Evolutionary conservation across 2,113 vertebrate genomes (phyloP).

Genomic region (Ceratotherium simum): DNA sequence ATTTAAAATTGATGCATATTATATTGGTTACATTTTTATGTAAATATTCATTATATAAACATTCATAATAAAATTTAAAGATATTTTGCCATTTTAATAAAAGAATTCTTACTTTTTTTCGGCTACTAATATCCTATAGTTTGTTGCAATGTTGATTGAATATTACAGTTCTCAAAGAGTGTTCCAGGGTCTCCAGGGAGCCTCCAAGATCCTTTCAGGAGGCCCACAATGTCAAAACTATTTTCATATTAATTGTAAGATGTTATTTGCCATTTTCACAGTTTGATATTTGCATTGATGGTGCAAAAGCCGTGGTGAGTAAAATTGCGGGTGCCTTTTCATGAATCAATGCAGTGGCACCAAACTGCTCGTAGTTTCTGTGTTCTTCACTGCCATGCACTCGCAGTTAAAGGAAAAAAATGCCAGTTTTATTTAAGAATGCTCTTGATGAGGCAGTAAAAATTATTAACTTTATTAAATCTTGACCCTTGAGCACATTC

Average conservation of each 20-base stretch:
- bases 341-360: not conserved
- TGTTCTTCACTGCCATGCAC: not conserved
- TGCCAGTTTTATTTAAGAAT: not conserved
- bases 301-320: not conserved
- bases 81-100: not conserved
- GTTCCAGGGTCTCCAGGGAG: not conserved
- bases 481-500: not conserved
- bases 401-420: not conserved
- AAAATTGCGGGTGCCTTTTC: not conserved
- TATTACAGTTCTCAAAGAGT: not conserved
- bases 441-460: not conserved
- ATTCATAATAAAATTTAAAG: not conserved
- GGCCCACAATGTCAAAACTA: not conserved
- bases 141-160: constrained; percentile 41
- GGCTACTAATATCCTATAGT: constrained; percentile 33
- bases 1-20: not conserved
- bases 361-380: not conserved
- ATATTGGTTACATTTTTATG: not conserved
- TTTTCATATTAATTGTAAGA: not conserved
- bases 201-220: not conserved
- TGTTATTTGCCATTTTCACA: not conserved
- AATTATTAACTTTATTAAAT: not conserved
- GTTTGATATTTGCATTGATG: not conserved
- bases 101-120: not conserved
- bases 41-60: constrained; percentile 38